These are phyloP conservation scores for Cyanoderma ruficeps DNA, from an alignment of 2,113 vertebrate genomes.

Conservation along the genomic window DNA sequence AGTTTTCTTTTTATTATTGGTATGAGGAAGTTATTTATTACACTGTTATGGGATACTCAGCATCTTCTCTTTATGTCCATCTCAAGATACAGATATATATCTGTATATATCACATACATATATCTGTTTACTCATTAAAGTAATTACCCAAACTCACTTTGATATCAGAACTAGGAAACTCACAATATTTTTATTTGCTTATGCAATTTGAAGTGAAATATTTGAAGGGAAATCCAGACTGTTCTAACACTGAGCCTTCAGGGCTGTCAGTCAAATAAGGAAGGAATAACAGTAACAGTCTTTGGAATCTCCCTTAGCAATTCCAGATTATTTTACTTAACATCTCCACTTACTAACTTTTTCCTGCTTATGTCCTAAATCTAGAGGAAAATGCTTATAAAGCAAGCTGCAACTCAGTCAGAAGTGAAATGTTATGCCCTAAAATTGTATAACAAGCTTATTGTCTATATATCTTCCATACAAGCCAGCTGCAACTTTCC, in stretches of 20 bases:
- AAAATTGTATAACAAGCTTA: neutral
- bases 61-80: neutral
- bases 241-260: neutral
- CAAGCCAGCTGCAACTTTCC: neutral
- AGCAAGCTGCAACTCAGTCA: neutral
- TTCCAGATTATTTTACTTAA: neutral
- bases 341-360: neutral
- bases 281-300: neutral
- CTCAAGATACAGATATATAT: neutral
- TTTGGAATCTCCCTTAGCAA: neutral
- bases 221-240: neutral
- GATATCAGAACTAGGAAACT: neutral
- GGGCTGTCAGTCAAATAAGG: neutral
- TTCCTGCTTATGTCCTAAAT: neutral
- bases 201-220: neutral
- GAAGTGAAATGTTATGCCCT: neutral
- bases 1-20: neutral
- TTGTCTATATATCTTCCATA: neutral
- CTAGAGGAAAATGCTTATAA: neutral
- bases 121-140: neutral
- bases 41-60: neutral
- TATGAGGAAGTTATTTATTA: neutral
- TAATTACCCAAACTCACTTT: neutral
- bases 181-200: neutral
- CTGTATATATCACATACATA: neutral